Evolutionary conservation across 35 echinoderm and acorn worm species (phyloP), one percentile per base, ranked within the genome.

Genomic region (Anneissia japonica): DNA sequence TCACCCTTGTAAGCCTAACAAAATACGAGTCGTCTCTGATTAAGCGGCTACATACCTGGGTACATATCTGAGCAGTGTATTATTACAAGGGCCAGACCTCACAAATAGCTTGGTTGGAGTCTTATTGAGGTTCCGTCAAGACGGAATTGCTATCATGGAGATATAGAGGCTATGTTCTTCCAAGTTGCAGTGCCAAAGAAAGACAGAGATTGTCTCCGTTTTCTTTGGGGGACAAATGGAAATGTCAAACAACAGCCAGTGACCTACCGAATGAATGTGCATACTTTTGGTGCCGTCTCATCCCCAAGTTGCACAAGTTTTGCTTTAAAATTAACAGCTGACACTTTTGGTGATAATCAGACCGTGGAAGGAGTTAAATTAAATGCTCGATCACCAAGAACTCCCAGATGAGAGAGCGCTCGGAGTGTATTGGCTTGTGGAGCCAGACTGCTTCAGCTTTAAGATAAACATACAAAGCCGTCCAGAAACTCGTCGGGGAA

Each of bases 1-100:
- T 46, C 85, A 94, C 31, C 93, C 93, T 28, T 39, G 81, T 19
- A 91, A 91, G 79, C 83, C 92, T 3, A 80, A 83, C 12, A 94
- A 94, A 43, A 55, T 88, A 3, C 73, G 93, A 23, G 86, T 94
- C 4, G 84, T 91, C 0, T 95, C 72, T 64, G 85, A 91, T 41
- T n/a, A n/a, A 72, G 73, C 93, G 11, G 85, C 93, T 31, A 79
- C 21, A 72, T 93, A 84, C 81, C 26, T 84, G 30, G 87, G 79
- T 21, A 89, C 76, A 17, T 85, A 79, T 31, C 37, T 84, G 5
- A 93, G 89, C 32, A 28, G 79, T 23, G 74, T 78, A 74, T 46
- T 87, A 40, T 55, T 80, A 26, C 75, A 87, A 81, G 86, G 86
- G 7, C 77, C 76, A 0, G 39, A 87, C 38, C 74, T 35, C 76